Base-by-base conservation (phyloP, 2,888 invertebrate genomes). In the Eledona agricola region DNA sequence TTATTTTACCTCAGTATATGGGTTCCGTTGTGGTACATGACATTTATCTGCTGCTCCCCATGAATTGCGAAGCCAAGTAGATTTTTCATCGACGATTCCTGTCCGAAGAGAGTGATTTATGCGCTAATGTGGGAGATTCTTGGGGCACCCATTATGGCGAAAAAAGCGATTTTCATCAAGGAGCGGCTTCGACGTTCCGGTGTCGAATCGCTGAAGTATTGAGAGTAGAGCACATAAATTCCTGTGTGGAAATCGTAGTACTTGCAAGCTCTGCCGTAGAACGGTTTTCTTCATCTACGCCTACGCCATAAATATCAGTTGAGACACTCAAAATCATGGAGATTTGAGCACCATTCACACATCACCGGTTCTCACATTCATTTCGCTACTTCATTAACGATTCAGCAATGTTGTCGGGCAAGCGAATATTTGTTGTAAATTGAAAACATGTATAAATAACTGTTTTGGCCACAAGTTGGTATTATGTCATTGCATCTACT, bases 1-100 rank as follows among this genome's bases (percentile, higher is more conserved):
- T 50, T 40, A 50, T 23, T 50, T 50, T 50, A 32, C 49, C 9
- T 17, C 31, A 50, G n/a, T 40, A 40, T 50, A 50, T 31, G 49
- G 20, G 31, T 32, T 40, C 20, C 23, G n/a, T 40, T 25, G 15
- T 40, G 12, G 13, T 20, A 23, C 26, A 32, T 20, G 49, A 50
- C 49, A 32, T 50, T 50, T 50, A 40, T 50, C 23, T 38, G 23
- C 32, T 31, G 49, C 40, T 50, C 49, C 31, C 38, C 31, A 32
- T 31, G 49, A 40, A 23, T 38, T 40, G 37, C 31, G 28, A 37
- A 34, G 34, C 35, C 7, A 26, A 46, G 35, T 6, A 28, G 22
- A 34, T 46, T 34, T 46, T 35, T 46, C 35, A 46, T 45, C 22
- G 22, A 45, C 43, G 17, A 28, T 20, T 43, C 28, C 7, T 16